phyloP scores from a whole-genome alignment of 2,888 invertebrate species.

The Amiota minor region DNA sequence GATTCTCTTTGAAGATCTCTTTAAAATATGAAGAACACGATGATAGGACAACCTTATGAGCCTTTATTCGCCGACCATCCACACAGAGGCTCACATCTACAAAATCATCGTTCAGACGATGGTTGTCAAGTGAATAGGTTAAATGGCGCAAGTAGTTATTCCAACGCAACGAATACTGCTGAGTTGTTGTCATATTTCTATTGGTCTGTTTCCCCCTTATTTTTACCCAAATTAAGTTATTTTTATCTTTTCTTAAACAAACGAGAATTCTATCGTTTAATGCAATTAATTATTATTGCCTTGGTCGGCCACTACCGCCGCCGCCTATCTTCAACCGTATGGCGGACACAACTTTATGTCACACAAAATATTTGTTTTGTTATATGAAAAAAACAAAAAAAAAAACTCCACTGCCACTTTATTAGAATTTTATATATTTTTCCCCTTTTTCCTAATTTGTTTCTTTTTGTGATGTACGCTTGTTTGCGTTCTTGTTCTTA shows the following conservation, averaged over 20 bases:
- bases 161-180: slow-evolving; percentile 90
- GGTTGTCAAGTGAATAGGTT: slow-evolving; percentile 84
- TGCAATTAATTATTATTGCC: slow-evolving; percentile 27
- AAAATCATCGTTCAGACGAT: slow-evolving; percentile 80
- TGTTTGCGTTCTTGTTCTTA: background rate
- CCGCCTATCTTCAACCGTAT: slow-evolving; percentile 8
- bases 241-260: slow-evolving; percentile 7
- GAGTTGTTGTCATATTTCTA: slow-evolving; percentile 77
- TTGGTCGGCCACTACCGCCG: slow-evolving; percentile 4
- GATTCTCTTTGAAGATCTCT: slow-evolving; percentile 83
- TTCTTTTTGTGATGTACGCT: background rate
- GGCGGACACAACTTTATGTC: too few relatives aligned
- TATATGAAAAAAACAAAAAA: background rate
- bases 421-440: background rate
- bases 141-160: slow-evolving; percentile 88
- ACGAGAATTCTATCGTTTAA: background rate
- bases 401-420: too few relatives aligned
- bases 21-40: slow-evolving; percentile 89
- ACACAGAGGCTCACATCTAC: slow-evolving; percentile 90
- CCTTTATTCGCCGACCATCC: slow-evolving; percentile 87
- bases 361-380: background rate
- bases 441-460: slow-evolving; percentile 31
- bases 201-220: slow-evolving; percentile 8
- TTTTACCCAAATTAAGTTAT: background rate
- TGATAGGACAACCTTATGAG: slow-evolving; percentile 88